Base-by-base conservation (phyloP, 2,113 vertebrate species). In the Bombycilla garrulus region DNA sequence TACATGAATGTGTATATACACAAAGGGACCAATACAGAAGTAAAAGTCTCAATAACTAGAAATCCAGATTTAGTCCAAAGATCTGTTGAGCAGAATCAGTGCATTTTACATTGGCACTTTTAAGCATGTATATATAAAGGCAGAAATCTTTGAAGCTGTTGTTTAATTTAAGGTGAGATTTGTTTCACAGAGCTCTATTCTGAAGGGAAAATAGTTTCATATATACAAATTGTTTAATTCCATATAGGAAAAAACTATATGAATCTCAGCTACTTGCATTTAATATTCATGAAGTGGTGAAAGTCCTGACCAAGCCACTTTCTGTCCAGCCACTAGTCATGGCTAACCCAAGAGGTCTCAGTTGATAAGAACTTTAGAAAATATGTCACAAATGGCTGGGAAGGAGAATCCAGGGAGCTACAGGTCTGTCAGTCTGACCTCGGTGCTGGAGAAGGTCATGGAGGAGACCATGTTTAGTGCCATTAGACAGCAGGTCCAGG, bases 1-100 rank as follows among this genome's bases (percentile, higher is more conserved):
- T 80, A 91, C 62, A 31, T 90, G 87, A 90, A 95, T 84, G 71
- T 90, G 87, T 82, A 86, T 95, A 74, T 81, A 87, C 85, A 78
- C 92, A 81, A 51, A 79, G 56, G 88, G 47, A 74, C 51, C 22
- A 29, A 95, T 96, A 85, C 90, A 94, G 88, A 88, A 96, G 81
- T 90, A 79, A 57, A 76, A 91, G 50, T 69, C 88, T 86, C 74
- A 73, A 36, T 80, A 95, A 70, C 81, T 82, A 78, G 54, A 81
- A 94, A 73, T 51, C 66, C 94, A 79, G 87, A 91, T 73, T 82
- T 69, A 82, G 50, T 92, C 74, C 81, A 95, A 87, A 69, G 58
- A 86, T 82, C 84, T 77, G 26, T 58, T 54, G 38, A 77, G 77
- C 38, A 80, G 89, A 89, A 61, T 1, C n/a, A 48, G 51, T 64